Evolutionary conservation across 2,888 invertebrate genomes (phyloP), one percentile per base, ranked within the genome.

Genomic region (Dicranocentrus wangi): DNA sequence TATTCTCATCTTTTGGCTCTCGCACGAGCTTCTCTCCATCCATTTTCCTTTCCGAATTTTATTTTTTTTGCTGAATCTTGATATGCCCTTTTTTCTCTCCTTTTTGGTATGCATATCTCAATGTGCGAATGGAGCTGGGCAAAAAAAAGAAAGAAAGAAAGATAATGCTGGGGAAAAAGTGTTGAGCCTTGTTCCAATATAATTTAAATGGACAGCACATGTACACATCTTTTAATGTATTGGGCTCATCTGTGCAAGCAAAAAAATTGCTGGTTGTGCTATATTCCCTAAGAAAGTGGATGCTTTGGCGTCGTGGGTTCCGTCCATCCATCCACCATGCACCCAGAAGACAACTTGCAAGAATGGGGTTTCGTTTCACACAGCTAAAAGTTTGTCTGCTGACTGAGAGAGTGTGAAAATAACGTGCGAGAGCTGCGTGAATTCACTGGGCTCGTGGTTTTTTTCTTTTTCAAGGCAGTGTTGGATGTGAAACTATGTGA

Each of bases 1-100:
- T 68, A 63, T 17, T 28, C 66, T 79, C 72, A 72, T 72, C 79
- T 79, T n/a, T n/a, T 79, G 72, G 71, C 79, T 79, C 51, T 25
- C 76, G 47, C 63, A 15, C 60, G 55, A 28, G 42, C 51, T n/a
- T 23, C 27, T 7, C 32, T 60, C 25, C n/a, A n/a, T 28, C 60
- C 60, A 27, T 63, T 39, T 63, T 63, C 17, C 23, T 51, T 23
- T 21, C 23, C 23, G 13, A 13, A 3, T 5, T 51, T n/a, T 17
- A 3, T n/a, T 19, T 17, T 55, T 60, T 32, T 17, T 66, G 47
- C 32, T 47, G 17, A 25, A 42, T 21, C 23, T 17, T 66, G n/a
- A 55, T 60, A 53, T 63, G 69, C 25, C 53, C 58, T 69, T 21
- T 60, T 68, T 77, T 77, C 55, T 42, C 51, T 51, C 32, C 69